These are phyloP conservation scores for Leptinotarsa haldemani DNA, from an alignment of 2,888 invertebrate species.

Conservation along the genomic window DNA sequence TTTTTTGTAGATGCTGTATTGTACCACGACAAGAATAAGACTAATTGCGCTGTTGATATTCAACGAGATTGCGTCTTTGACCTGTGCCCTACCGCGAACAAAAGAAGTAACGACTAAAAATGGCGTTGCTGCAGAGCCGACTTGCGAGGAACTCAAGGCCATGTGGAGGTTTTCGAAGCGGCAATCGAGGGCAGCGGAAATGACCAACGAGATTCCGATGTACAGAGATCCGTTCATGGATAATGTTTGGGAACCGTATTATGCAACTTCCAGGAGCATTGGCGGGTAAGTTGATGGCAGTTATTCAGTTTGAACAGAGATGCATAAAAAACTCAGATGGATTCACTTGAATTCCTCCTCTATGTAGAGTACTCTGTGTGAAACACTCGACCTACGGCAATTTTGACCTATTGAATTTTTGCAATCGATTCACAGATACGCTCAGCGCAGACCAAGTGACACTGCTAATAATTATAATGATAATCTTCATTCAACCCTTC, in stretches of 20 bases:
- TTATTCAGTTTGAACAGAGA: too few relatives aligned
- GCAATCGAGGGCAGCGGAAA: conserved; percentile 87
- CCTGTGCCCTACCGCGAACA: conserved; percentile 56
- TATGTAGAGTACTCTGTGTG: too few relatives aligned
- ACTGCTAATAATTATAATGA: too few relatives aligned
- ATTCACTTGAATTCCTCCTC: too few relatives aligned
- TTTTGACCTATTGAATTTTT: too few relatives aligned
- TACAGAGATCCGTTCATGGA: conserved; percentile 85
- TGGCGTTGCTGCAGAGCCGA: conserved; percentile 76
- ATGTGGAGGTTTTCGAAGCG: conserved; percentile 94
- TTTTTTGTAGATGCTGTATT: conserved; percentile 43
- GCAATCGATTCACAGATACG: too few relatives aligned
- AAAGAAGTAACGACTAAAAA: conserved; percentile 61
- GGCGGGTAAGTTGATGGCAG: conserved; percentile 68
- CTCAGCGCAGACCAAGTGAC: too few relatives aligned
- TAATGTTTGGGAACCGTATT: conserved; percentile 81
- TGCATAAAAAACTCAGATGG: too few relatives aligned
- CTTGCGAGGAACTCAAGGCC: conserved; percentile 86
- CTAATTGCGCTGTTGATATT: conserved; percentile 37
- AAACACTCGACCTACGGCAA: too few relatives aligned
- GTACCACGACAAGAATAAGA: conserved; percentile 39
- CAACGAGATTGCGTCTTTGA: conserved; percentile 49
- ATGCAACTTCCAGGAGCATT: conserved; percentile 67
- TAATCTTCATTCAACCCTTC: not conserved
- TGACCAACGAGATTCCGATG: conserved; percentile 87